Conservation (phyloP, 2,113 vertebrate species). For the Marmota monax region DNA sequence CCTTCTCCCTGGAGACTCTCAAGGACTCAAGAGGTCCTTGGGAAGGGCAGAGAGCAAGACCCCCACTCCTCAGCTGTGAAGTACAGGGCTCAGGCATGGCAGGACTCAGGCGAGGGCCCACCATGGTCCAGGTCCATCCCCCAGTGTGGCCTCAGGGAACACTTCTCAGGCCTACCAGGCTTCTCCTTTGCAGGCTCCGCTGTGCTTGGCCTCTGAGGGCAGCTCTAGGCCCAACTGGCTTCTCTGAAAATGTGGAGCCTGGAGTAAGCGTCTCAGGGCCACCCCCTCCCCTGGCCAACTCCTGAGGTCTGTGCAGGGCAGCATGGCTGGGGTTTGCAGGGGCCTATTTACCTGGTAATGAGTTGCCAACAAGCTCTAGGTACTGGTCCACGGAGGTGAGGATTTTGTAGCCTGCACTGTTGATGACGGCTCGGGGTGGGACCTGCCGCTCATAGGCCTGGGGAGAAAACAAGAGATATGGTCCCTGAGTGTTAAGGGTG, state of each 20-base stretch:
- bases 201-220: neutral
- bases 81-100: neutral
- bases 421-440: conserved; percentile 90
- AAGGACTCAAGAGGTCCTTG: neutral
- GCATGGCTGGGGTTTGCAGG: neutral
- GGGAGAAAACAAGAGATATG: neutral
- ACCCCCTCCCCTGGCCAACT: neutral
- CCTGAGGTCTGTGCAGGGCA: neutral
- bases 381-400: conserved; percentile 95
- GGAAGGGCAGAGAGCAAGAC: neutral
- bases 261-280: neutral
- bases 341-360: conserved; percentile 92
- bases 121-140: neutral
- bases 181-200: neutral
- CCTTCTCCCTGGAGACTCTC: neutral
- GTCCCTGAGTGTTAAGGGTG: neutral
- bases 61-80: neutral
- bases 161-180: no score
- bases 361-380: conserved; percentile 92
- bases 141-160: neutral
- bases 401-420: conserved; percentile 95
- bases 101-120: neutral
- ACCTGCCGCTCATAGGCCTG: conserved; percentile 93
- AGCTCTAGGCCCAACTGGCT: neutral
- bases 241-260: neutral